A percentile compares a stretch with the other conserved stretches of the same genome.
Conservation (phyloP, 2,113 vertebrate species). For the Nipponia nippon region DNA sequence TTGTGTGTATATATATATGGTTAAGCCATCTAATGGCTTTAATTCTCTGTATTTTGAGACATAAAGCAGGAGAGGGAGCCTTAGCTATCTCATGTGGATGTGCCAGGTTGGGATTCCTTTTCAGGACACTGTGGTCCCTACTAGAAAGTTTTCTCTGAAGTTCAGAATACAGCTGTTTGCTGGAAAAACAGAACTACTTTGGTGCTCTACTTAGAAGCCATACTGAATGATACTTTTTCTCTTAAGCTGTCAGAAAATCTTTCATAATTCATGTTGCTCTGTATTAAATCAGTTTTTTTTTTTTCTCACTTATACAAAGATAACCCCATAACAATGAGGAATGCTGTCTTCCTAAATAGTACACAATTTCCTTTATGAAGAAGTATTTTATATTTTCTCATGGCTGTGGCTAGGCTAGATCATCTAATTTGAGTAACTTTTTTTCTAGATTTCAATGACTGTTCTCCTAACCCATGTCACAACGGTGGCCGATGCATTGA, state of each 20-base stretch:
- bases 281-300: background rate
- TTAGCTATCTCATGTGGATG: background rate
- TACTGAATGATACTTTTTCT: background rate
- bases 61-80: background rate
- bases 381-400: background rate
- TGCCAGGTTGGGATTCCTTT: background rate
- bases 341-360: background rate
- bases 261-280: background rate
- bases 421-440: background rate
- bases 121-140: background rate
- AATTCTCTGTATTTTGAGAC: background rate
- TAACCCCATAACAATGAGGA: background rate
- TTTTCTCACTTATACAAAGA: background rate
- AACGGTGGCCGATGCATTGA: conserved; percentile 88
- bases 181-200: background rate
- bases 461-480: conserved; percentile 86
- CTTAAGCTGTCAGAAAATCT: background rate
- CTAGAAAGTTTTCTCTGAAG: background rate
- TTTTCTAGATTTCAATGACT: conserved; percentile 88
- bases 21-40: background rate
- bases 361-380: background rate
- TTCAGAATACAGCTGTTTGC: background rate
- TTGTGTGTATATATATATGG: background rate
- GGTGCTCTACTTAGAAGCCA: background rate
- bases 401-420: background rate